A percentile compares a stretch with the other conserved stretches of the same genome.
These are phyloP conservation scores for Stichodactyla mertensii DNA, from an alignment of 64 coral and sea anemone species.

Conservation along the genomic window DNA sequence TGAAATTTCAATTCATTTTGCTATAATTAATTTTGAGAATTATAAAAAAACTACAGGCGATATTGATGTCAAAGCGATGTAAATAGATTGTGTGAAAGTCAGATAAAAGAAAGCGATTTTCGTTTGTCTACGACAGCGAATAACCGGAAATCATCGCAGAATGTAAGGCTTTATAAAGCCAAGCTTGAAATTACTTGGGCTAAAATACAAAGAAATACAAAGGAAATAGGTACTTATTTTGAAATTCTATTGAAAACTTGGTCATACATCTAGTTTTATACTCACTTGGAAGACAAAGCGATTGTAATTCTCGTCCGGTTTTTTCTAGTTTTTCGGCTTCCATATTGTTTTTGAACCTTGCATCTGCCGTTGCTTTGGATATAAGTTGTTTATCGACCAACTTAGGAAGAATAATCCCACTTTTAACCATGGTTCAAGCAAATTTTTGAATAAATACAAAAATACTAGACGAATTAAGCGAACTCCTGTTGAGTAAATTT, in stretches of 20 bases:
- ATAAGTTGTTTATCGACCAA: background rate
- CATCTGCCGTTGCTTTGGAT: background rate
- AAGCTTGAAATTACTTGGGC: background rate
- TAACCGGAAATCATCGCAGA: background rate
- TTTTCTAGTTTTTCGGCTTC: background rate
- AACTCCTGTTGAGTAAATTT: background rate
- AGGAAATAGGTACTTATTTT: background rate
- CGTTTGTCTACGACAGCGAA: background rate
- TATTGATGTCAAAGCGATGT: background rate
- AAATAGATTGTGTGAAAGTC: background rate
- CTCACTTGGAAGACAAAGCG: background rate
- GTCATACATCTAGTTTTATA: background rate
- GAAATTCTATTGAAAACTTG: background rate
- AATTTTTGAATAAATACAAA: background rate
- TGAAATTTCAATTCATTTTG: no score
- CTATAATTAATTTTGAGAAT: background rate
- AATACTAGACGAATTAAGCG: background rate
- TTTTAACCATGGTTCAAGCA: conserved; percentile 3
- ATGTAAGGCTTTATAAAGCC: background rate
- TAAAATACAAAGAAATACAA: background rate
- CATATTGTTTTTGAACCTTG: background rate
- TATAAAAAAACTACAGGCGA: background rate
- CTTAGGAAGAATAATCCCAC: background rate
- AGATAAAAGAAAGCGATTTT: background rate
- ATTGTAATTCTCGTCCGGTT: background rate